Conservation (phyloP, 2,888 invertebrate species). For the Caenorhabditis virilis region DNA sequence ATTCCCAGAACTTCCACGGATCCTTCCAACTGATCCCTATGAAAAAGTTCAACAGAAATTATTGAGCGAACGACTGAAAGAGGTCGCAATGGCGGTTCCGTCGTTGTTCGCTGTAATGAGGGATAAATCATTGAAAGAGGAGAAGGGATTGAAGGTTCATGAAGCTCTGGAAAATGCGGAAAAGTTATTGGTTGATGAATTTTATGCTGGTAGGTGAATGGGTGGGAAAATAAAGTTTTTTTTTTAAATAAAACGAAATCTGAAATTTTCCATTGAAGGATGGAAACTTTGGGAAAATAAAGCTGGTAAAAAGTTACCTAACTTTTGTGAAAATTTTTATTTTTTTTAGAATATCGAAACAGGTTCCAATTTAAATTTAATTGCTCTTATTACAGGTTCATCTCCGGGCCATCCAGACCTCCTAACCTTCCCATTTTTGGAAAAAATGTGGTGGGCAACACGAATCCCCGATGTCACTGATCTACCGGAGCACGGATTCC, state of each 20-base stretch:
- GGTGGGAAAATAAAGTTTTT: too few species aligned
- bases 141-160: conserved; percentile 36
- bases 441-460: conserved; percentile 43
- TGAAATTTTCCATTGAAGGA: too few species aligned
- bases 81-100: conserved; percentile 40
- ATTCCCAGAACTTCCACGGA: conserved; percentile 74
- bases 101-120: conserved; percentile 26
- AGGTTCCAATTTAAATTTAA: too few species aligned
- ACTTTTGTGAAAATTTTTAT: neutral
- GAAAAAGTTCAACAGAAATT: conserved; percentile 79
- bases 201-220: conserved; percentile 45
- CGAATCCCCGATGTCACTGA: conserved; percentile 25
- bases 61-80: conserved; percentile 74
- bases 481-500: conserved; percentile 26
- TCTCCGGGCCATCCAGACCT: conserved; percentile 48
- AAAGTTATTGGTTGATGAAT: conserved; percentile 37
- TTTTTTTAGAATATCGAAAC: neutral
- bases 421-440: conserved; percentile 55
- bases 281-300: too few species aligned
- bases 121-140: conserved; percentile 33
- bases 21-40: conserved; percentile 74
- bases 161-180: conserved; percentile 35
- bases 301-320: too few species aligned
- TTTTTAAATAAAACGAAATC: too few species aligned
- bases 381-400: conserved; percentile 32